Evolutionary conservation across 2,888 invertebrate species (phyloP).

Genomic region (Lissonota sp.): DNA sequence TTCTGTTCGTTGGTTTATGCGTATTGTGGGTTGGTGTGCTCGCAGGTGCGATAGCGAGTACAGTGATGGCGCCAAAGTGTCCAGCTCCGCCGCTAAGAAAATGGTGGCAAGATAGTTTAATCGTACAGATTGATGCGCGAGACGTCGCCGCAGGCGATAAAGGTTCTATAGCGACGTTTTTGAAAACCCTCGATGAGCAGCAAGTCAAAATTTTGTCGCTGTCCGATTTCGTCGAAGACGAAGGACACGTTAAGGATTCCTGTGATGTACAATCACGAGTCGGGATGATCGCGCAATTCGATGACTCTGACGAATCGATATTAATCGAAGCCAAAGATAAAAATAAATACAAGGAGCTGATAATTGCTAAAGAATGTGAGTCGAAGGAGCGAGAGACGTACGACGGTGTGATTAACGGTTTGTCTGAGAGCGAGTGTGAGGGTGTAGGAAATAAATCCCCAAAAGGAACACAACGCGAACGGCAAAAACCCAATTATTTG

Average conservation of each 20-base stretch:
- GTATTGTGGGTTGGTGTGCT: slow-evolving; percentile 97
- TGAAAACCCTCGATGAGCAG: slow-evolving; percentile 70
- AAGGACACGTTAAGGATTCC: slow-evolving; percentile 83
- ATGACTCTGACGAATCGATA: too few species aligned
- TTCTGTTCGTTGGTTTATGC: slow-evolving; percentile 97
- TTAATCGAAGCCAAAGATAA: too few species aligned
- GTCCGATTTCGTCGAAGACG: slow-evolving; percentile 60
- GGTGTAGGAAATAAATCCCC: too few species aligned
- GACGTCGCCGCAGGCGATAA: slow-evolving; percentile 77
- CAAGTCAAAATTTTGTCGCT: slow-evolving; percentile 77
- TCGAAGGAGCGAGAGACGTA: too few species aligned
- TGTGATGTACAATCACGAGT: slow-evolving; percentile 84
- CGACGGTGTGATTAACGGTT: too few species aligned
- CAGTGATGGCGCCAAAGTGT: slow-evolving; percentile 95
- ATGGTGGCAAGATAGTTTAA: slow-evolving; percentile 93
- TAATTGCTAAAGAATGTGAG: too few species aligned
- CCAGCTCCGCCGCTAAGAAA: slow-evolving; percentile 90
- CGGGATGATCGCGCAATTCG: slow-evolving; percentile 84
- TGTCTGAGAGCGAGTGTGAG: too few species aligned
- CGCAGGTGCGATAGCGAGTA: slow-evolving; percentile 95
- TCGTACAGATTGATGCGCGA: slow-evolving; percentile 81
- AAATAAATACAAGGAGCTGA: too few species aligned
- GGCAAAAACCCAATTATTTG: too few species aligned
- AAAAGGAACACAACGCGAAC: too few species aligned
- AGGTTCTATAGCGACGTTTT: slow-evolving; percentile 65